Evolutionary conservation across 1,140 invertebrate species (phyloP), one percentile per base, ranked within the genome.

Genomic region (Caenorhabditis inopinata): DNA sequence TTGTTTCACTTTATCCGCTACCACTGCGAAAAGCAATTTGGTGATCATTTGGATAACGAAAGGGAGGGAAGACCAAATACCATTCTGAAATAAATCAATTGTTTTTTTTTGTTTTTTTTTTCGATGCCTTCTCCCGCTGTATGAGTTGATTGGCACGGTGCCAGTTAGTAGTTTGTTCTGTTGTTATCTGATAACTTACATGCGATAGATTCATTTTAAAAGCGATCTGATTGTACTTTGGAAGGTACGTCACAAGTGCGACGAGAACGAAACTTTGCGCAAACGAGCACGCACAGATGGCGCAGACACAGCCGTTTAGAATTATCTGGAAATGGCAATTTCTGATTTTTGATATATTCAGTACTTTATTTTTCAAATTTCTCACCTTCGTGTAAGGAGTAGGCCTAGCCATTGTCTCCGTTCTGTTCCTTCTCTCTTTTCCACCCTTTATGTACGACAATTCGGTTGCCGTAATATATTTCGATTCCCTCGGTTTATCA

Each of bases 211-310:
- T 62, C 77, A 82, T 75, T 25, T 80, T 80, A 4, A 82, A 27
- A 21, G 81, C 81, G 6, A 62, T 74, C 32, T 82, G 81, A 68
- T 82, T 80, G 42, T 81, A 82, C 21, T 81, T 62, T 6, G 81
- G 81, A 58, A 82, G 78, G 51, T 82, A 82, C n/a, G 81, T 82
- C 16, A 79, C 78, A 16, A 82, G 78, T 12, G 53, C 73, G 9
- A 82, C 78, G 1, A 82, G 38, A 14, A 82, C 81, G 35, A 82
- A 82, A 25, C 80, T 83, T 51, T 82, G 81, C 16, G 73, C 68
- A 48, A 82, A 82, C 23, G 51, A 73, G 32, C 81, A 82, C 27
- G 27, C 49, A 38, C 81, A 82, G 46, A 82, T 82, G 11, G 81
- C 77, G 42, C 58, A 62, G 14, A 82, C 81, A 45, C 48, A 51